Evolutionary conservation across 2,888 invertebrate genomes (phyloP).

Genomic region (Eristalis pertinax): DNA sequence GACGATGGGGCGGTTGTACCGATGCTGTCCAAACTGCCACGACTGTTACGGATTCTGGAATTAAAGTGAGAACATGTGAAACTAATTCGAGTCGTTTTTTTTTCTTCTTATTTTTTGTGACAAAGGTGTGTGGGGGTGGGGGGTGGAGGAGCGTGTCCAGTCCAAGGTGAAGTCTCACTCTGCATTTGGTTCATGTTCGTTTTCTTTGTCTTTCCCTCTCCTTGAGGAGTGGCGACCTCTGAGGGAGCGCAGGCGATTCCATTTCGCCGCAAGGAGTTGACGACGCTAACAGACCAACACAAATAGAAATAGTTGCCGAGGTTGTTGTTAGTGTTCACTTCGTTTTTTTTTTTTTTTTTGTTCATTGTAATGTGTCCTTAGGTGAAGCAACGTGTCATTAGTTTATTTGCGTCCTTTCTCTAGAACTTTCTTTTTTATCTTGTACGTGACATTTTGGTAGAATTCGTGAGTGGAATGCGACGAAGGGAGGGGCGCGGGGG

Average conservation of each 20-base stretch:
- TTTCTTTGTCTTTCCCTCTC: no score
- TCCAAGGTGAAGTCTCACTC: background rate
- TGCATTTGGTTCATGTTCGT: no score
- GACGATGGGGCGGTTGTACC: constrained; percentile 79
- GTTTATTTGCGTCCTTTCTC: constrained; percentile 20
- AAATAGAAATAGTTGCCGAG: constrained; percentile 60
- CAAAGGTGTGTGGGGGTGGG: background rate
- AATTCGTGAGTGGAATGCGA: constrained; percentile 47
- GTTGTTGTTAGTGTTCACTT: constrained; percentile 4
- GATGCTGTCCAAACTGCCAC: constrained; percentile 81
- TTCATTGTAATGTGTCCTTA: constrained; percentile 10
- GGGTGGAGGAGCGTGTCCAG: background rate
- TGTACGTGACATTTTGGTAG: constrained; percentile 65
- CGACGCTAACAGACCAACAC: constrained; percentile 25
- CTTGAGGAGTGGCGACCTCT: constrained; percentile 53
- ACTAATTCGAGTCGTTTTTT: background rate
- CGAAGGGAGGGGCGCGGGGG: background rate
- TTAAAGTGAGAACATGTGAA: constrained; percentile 16
- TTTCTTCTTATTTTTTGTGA: background rate
- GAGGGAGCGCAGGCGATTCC: constrained; percentile 32
- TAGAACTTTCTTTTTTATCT: constrained; percentile 27
- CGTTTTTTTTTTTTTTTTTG: background rate
- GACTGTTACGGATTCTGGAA: constrained; percentile 80
- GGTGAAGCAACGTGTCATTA: constrained; percentile 39
- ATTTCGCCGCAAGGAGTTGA: constrained; percentile 45